These are phyloP conservation scores for Eupithecia insigniata DNA, from an alignment of 2,888 invertebrate genomes.

Conservation along the genomic window DNA sequence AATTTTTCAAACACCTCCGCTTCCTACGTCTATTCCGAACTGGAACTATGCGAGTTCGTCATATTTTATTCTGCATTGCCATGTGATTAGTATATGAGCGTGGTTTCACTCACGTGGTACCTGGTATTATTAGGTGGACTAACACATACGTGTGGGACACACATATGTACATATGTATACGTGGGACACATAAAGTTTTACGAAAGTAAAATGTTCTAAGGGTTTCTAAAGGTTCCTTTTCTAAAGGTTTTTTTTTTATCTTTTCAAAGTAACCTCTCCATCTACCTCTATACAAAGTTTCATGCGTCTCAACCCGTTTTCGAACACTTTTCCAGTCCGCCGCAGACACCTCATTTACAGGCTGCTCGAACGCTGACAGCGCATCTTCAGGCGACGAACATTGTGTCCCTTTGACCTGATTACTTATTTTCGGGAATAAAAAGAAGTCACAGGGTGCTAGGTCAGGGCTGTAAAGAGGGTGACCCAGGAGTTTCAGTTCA, in stretches of 20 bases:
- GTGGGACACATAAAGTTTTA: too few species aligned
- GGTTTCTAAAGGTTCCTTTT: too few species aligned
- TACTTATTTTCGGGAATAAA: neutral
- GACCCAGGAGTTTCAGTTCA: constrained; percentile 5
- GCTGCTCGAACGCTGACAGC: constrained; percentile 9
- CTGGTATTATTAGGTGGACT: too few species aligned
- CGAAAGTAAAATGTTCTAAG: too few species aligned
- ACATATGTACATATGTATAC: too few species aligned
- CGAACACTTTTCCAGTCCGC: constrained; percentile 11
- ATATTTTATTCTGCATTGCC: neutral
- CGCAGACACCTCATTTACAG: neutral
- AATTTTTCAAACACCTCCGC: neutral
- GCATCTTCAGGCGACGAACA: constrained; percentile 8
- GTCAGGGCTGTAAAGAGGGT: neutral
- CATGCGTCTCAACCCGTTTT: constrained; percentile 10
- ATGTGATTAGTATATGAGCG: neutral
- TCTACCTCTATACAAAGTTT: constrained; percentile 4
- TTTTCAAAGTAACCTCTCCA: neutral
- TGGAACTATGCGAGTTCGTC: neutral
- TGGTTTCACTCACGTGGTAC: neutral
- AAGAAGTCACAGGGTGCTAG: neutral
- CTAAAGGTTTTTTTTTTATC: too few species aligned
- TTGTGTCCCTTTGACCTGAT: neutral
- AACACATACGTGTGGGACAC: too few species aligned
- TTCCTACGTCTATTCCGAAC: too few species aligned